Evolutionary conservation across 1,140 invertebrate genomes (phyloP).

Genomic region (Rhagoletis zephyria): DNA sequence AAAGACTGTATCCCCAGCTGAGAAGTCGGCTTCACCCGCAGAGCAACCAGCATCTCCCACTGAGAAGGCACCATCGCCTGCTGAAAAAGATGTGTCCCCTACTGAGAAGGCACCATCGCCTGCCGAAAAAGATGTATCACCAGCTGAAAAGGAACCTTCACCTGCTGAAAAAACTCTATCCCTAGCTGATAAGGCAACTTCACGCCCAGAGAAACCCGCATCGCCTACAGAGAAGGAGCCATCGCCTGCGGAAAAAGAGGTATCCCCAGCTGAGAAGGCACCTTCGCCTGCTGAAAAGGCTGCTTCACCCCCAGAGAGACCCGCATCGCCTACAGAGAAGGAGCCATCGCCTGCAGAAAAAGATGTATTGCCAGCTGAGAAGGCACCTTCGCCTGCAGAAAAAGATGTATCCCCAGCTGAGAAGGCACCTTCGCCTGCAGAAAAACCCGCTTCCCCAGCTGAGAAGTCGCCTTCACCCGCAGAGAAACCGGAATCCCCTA

Average conservation of each 20-base stretch:
- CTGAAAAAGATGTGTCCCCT: too few species aligned
- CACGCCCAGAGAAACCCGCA: neutral
- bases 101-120: too few species aligned
- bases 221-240: neutral
- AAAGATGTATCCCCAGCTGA: neutral
- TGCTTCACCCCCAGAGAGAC: neutral
- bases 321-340: neutral
- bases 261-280: neutral
- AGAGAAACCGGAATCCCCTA: neutral
- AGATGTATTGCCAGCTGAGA: neutral
- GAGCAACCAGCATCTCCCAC: too few species aligned
- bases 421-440: neutral
- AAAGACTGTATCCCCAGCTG: too few species aligned
- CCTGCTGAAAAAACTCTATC: neutral
- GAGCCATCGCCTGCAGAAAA: neutral
- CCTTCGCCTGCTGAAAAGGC: neutral
- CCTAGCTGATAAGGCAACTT: neutral
- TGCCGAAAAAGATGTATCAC: too few species aligned
- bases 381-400: neutral
- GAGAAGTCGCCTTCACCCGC: neutral
- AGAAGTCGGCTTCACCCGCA: too few species aligned
- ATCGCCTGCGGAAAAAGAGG: neutral
- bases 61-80: too few species aligned
- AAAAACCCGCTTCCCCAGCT: neutral
- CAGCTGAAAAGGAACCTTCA: too few species aligned